These are phyloP conservation scores for Pygoscelis adeliae DNA, from an alignment of 2,113 vertebrate species.

Conservation along the genomic window DNA sequence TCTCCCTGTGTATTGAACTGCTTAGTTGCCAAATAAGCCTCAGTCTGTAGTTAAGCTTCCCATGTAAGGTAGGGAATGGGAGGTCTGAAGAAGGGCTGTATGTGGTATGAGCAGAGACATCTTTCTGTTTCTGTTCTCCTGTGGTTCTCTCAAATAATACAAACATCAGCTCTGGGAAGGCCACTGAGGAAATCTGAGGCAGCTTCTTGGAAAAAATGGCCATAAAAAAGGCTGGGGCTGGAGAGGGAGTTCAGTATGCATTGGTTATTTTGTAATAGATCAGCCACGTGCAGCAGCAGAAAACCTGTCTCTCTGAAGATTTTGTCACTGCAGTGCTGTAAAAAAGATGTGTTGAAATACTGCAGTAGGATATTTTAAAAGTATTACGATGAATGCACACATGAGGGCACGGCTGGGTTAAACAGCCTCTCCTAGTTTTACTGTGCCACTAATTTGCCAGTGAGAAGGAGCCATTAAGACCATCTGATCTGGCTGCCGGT, in stretches of 20 bases:
- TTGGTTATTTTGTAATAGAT: too few relatives aligned
- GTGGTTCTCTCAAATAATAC: not conserved
- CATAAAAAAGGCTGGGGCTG: not conserved
- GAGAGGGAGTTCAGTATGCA: not conserved
- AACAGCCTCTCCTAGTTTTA: not conserved
- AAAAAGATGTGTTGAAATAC: not conserved
- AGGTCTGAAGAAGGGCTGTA: not conserved
- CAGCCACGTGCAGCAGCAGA: not conserved
- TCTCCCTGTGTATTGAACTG: not conserved
- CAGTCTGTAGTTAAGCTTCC: not conserved
- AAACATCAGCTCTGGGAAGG: not conserved
- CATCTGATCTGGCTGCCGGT: not conserved
- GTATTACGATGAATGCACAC: not conserved
- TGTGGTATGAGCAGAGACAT: accelerated
- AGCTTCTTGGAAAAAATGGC: not conserved
- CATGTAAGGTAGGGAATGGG: not conserved
- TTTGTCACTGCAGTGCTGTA: not conserved
- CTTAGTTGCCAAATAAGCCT: not conserved
- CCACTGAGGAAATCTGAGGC: not conserved
- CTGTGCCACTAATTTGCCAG: accelerated
- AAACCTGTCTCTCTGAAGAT: not conserved
- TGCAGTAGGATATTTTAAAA: not conserved
- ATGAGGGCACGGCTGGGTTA: not conserved
- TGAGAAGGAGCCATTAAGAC: not conserved
- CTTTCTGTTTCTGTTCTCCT: not conserved